phyloP scores from a whole-genome alignment of 1,140 invertebrate genomes.

The Cherax destructor region DNA sequence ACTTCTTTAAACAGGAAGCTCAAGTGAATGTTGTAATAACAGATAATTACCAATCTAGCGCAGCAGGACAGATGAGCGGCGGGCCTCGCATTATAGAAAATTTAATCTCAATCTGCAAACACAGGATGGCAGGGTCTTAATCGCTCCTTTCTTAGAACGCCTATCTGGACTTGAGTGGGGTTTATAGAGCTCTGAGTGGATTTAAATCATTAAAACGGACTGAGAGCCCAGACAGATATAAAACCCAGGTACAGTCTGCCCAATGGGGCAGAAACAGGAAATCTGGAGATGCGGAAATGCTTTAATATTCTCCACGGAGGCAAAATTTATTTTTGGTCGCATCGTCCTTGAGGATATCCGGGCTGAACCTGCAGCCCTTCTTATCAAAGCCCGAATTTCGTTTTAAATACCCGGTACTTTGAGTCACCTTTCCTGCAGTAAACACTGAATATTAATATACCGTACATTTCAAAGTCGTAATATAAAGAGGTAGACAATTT shows the following conservation, averaged over 20 bases:
- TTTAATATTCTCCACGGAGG: constrained; percentile 11
- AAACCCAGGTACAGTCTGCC: not conserved
- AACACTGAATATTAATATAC: too few species aligned
- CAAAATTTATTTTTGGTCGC: not conserved
- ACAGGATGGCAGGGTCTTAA: not conserved
- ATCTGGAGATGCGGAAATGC: constrained; percentile 30
- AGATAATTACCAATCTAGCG: too few species aligned
- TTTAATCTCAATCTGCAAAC: not conserved
- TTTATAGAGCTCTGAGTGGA: not conserved
- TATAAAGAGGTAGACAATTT: too few species aligned
- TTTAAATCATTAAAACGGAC: not conserved
- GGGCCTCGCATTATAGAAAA: not conserved
- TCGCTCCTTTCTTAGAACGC: not conserved
- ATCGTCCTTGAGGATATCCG: not conserved
- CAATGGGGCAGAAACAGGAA: constrained; percentile 31
- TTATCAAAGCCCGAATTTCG: too few species aligned
- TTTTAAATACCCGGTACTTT: too few species aligned
- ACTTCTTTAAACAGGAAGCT: too few species aligned
- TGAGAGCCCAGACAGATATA: not conserved
- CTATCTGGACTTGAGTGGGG: not conserved
- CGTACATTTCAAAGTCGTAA: too few species aligned
- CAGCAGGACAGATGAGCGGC: too few species aligned
- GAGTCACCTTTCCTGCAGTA: too few species aligned
- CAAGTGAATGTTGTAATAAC: too few species aligned
- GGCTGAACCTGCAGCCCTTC: not conserved